Conservation (phyloP, 2,888 invertebrate species). For the Papilio gigon region DNA sequence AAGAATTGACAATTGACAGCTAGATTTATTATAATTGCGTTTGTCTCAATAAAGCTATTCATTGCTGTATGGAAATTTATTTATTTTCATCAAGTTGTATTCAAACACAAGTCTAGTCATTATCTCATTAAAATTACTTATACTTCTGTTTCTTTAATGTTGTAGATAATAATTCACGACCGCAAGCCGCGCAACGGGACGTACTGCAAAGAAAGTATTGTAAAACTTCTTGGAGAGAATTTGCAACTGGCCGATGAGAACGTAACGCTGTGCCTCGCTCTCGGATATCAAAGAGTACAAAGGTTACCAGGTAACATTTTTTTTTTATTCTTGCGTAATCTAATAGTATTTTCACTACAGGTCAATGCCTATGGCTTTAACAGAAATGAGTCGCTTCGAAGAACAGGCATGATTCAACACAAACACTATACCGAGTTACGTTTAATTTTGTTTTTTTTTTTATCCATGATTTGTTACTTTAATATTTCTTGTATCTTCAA, state of each 20-base stretch:
- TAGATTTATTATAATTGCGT: no score
- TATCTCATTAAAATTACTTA: background rate
- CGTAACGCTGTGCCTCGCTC: constrained; percentile 74
- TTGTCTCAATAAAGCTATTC: no score
- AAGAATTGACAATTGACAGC: no score
- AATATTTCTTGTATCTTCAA: no score
- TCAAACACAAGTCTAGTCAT: no score
- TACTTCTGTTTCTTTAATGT: constrained; percentile 39
- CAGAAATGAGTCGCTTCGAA: background rate
- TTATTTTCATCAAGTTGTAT: no score
- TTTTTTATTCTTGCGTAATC: background rate
- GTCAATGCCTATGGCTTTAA: background rate
- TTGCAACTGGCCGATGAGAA: constrained; percentile 77
- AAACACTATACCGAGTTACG: no score
- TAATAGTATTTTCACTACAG: background rate
- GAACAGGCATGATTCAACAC: background rate
- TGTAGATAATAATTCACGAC: constrained; percentile 78
- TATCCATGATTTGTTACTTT: no score
- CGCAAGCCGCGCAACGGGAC: constrained; percentile 78
- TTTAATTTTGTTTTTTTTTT: no score
- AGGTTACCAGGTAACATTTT: constrained; percentile 70
- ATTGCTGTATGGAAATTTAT: no score
- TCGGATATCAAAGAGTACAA: constrained; percentile 78
- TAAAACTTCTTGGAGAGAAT: constrained; percentile 76
- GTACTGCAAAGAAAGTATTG: constrained; percentile 77